A percentile compares a stretch with the other conserved stretches of the same genome.
Conservation (phyloP, 1,140 invertebrate species). For the Tetragnatha versicolor region DNA sequence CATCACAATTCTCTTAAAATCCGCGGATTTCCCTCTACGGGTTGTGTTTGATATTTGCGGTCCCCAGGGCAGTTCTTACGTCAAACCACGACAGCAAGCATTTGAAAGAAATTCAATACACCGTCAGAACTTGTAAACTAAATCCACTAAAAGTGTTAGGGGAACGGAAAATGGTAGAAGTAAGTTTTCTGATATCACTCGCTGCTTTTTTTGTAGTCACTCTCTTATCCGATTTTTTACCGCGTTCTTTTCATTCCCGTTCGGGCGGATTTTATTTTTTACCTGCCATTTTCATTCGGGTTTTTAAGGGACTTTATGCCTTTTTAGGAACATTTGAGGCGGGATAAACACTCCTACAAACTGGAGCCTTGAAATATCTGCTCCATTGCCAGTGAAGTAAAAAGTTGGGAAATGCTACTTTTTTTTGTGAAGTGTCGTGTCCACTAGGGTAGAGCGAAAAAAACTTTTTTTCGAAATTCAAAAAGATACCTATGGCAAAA, state of each 20-base stretch:
- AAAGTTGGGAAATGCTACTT: neutral
- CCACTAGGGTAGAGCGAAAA: no score
- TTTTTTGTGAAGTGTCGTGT: no score
- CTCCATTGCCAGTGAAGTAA: neutral
- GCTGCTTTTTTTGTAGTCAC: slow-evolving; percentile 14
- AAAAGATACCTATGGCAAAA: no score
- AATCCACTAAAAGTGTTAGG: slow-evolving; percentile 41
- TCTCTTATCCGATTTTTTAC: slow-evolving; percentile 24
- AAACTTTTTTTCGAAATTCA: no score
- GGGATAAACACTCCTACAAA: neutral
- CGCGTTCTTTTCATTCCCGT: neutral
- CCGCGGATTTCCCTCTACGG: neutral
- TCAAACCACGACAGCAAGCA: slow-evolving; percentile 25
- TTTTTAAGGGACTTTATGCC: slow-evolving; percentile 17
- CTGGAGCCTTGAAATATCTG: neutral
- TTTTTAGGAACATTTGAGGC: slow-evolving; percentile 23
- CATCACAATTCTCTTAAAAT: slow-evolving; percentile 2
- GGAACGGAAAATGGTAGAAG: neutral
- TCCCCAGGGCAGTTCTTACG: neutral
- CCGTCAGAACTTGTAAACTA: slow-evolving; percentile 22
- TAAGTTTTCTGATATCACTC: slow-evolving; percentile 33
- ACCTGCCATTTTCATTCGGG: slow-evolving; percentile 4
- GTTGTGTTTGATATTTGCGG: slow-evolving; percentile 26
- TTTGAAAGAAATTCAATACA: slow-evolving; percentile 52
- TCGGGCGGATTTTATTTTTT: neutral